Evolutionary conservation across 2,113 vertebrate species (phyloP).

Genomic region (Chascanopsetta lugubris): DNA sequence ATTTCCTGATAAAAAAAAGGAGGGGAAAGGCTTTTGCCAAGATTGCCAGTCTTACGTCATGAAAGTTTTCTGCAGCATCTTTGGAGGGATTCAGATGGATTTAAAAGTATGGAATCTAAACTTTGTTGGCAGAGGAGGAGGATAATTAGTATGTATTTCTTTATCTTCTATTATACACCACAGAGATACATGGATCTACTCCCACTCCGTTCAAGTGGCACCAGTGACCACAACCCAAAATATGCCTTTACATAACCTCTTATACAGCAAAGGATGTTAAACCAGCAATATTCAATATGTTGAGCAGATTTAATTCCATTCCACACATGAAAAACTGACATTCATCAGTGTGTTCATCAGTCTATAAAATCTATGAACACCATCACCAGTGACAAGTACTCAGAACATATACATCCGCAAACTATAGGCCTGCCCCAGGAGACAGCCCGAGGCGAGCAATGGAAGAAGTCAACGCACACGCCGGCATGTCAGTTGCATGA

Average conservation of each 20-base stretch:
- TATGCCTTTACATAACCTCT: neutral
- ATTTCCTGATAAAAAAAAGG: conserved; percentile 63
- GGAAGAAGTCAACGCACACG: no score
- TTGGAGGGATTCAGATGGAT: conserved; percentile 35
- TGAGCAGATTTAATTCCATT: neutral
- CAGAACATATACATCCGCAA: no score
- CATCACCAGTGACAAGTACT: no score
- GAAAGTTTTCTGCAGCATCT: conserved; percentile 39
- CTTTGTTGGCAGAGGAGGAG: conserved; percentile 12
- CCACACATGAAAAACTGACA: conserved; percentile 15
- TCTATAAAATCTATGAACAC: no score
- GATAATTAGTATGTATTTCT: conserved; percentile 26
- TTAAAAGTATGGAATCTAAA: conserved; percentile 41
- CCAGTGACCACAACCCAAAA: neutral
- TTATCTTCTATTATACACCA: neutral
- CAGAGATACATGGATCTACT: neutral
- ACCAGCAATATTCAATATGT: conserved; percentile 6
- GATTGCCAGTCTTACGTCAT: conserved; percentile 50
- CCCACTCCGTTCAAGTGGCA: conserved; percentile 2
- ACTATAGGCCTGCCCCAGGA: no score
- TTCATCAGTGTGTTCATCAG: no score
- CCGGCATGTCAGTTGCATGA: no score
- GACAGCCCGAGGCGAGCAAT: no score
- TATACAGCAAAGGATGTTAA: neutral
- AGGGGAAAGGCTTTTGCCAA: conserved; percentile 43